phyloP scores from a whole-genome alignment of 2,113 vertebrate genomes.

The Naja naja region DNA sequence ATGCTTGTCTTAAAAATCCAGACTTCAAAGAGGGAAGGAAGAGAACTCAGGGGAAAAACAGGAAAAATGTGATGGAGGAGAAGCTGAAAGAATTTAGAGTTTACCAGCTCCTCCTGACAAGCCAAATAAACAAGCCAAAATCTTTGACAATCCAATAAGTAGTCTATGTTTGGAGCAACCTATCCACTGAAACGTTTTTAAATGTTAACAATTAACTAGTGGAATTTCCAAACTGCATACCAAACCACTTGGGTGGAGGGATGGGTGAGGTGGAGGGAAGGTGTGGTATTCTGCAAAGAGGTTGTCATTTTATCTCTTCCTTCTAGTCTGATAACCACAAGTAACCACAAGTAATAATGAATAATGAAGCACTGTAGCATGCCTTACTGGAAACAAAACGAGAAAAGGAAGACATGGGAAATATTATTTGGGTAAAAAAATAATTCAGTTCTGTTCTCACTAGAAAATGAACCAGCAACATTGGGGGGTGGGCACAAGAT shows the following conservation, averaged over 20 bases:
- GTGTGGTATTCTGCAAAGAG: slow-evolving; percentile 6
- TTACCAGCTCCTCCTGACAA: neutral
- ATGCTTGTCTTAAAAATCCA: neutral
- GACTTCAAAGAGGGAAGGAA: neutral
- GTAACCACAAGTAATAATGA: slow-evolving; percentile 11
- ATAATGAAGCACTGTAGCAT: slow-evolving; percentile 21
- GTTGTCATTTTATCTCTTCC: slow-evolving; percentile 18
- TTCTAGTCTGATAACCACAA: neutral
- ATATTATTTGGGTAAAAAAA: slow-evolving; percentile 24
- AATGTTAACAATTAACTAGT: slow-evolving; percentile 20
- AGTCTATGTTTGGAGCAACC: slow-evolving; percentile 20
- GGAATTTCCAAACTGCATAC: slow-evolving; percentile 1
- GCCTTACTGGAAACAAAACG: slow-evolving; percentile 44
- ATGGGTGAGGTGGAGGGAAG: neutral
- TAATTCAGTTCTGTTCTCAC: slow-evolving; percentile 28
- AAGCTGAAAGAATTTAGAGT: neutral
- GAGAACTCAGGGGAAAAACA: neutral
- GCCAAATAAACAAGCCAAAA: neutral
- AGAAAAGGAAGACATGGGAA: slow-evolving; percentile 47
- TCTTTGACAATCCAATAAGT: neutral
- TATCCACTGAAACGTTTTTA: slow-evolving; percentile 19
- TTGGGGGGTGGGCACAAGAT: slow-evolving; percentile 46
- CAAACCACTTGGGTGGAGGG: neutral
- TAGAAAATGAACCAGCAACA: neutral
- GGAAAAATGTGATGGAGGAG: neutral